A percentile compares a stretch with the other conserved stretches of the same genome.
These are phyloP conservation scores for Amblyraja radiata DNA, from an alignment of 2,797 vertebrate genomes.

Conservation along the genomic window DNA sequence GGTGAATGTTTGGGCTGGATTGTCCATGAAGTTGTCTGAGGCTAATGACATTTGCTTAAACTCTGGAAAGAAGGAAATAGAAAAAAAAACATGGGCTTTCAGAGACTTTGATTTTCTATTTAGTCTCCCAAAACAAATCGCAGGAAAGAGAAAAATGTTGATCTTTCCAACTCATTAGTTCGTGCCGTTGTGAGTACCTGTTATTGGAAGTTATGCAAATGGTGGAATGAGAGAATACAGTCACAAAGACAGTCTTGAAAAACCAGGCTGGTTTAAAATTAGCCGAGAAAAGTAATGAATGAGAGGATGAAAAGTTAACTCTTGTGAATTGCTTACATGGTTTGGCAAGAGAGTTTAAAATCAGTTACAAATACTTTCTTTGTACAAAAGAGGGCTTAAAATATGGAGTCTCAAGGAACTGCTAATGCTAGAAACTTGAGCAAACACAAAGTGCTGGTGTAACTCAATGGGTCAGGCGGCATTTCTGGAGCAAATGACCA, in stretches of 20 bases:
- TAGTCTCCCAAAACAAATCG: background rate
- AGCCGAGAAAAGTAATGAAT: background rate
- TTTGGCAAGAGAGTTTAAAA: background rate
- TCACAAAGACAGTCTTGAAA: background rate
- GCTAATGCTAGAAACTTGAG: too few relatives aligned
- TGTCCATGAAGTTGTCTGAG: background rate
- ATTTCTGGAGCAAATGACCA: too few relatives aligned
- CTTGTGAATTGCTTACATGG: background rate
- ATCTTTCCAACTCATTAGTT: background rate
- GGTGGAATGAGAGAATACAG: background rate
- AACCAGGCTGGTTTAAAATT: background rate
- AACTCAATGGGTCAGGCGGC: too few relatives aligned
- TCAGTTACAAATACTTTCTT: background rate
- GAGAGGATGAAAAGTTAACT: background rate
- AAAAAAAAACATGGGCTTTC: background rate
- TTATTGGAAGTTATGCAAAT: background rate
- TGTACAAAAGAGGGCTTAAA: background rate
- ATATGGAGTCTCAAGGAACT: background rate
- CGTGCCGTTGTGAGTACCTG: background rate
- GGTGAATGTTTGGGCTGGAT: too few relatives aligned
- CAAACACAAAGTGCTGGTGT: too few relatives aligned
- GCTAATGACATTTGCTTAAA: background rate
- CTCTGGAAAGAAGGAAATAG: background rate
- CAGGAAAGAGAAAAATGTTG: background rate
- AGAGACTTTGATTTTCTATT: background rate